phyloP scores from a whole-genome alignment of 2,113 vertebrate species.

The Phyllopteryx taeniolatus region DNA sequence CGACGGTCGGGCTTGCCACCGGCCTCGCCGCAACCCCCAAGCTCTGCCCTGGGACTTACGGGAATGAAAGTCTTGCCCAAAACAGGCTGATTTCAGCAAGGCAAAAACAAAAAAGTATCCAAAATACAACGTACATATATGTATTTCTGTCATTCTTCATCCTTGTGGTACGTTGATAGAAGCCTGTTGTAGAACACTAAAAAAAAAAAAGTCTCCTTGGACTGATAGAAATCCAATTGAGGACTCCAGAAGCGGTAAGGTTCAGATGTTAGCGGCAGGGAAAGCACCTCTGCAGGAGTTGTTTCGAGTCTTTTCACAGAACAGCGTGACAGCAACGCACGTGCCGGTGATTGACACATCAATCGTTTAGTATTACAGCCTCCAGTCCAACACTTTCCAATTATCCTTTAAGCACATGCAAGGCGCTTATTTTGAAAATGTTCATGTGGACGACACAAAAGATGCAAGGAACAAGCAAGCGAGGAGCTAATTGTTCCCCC shows the following conservation, averaged over 20 bases:
- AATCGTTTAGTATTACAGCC: background rate
- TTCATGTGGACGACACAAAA: constrained; percentile 12
- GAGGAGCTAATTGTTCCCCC: constrained; percentile 36
- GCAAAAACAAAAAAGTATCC: too few relatives aligned
- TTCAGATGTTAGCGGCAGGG: background rate
- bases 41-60: too few relatives aligned
- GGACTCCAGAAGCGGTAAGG: background rate
- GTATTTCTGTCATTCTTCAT: too few relatives aligned
- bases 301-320: background rate
- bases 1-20: too few relatives aligned
- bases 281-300: background rate
- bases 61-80: too few relatives aligned
- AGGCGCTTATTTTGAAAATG: constrained; percentile 1
- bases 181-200: too few relatives aligned
- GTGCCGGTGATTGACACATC: background rate
- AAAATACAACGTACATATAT: too few relatives aligned
- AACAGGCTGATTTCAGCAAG: too few relatives aligned
- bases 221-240: background rate
- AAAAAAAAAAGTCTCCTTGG: background rate
- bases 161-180: too few relatives aligned
- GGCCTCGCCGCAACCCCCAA: too few relatives aligned
- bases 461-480: constrained; percentile 15
- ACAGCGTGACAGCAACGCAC: background rate
- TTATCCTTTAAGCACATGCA: background rate
- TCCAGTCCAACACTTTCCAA: background rate